phyloP scores from a whole-genome alignment of 2,113 vertebrate genomes.

The Anthoscopus minutus region DNA sequence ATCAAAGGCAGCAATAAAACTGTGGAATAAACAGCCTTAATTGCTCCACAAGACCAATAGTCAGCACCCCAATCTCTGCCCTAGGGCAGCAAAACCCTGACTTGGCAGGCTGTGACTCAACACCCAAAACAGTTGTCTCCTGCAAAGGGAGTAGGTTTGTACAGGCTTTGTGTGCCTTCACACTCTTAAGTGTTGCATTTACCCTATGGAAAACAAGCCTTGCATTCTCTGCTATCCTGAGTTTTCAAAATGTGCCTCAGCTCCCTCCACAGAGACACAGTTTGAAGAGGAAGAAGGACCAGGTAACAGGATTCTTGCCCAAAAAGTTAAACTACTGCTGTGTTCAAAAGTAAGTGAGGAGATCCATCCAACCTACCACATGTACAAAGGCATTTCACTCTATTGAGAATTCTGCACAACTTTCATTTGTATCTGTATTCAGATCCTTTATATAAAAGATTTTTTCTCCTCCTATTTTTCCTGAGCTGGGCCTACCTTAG shows the following conservation, averaged over 20 bases:
- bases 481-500: background rate
- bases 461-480: background rate
- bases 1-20: background rate
- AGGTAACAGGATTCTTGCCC: background rate
- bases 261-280: fast-evolving
- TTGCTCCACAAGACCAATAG: background rate
- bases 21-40: background rate
- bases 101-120: background rate
- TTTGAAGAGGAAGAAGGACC: background rate
- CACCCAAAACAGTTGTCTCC: background rate
- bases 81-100: background rate
- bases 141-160: too few relatives aligned
- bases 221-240: background rate
- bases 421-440: background rate
- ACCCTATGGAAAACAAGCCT: background rate
- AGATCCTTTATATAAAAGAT: background rate
- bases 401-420: background rate
- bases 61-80: background rate
- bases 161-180: background rate
- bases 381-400: background rate
- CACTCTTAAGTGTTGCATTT: background rate
- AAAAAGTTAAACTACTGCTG: background rate
- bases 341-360: background rate
- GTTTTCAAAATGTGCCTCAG: background rate
- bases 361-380: background rate